These are phyloP conservation scores for Zeugodacus cucurbitae DNA, from an alignment of 1,140 invertebrate genomes.

Conservation along the genomic window DNA sequence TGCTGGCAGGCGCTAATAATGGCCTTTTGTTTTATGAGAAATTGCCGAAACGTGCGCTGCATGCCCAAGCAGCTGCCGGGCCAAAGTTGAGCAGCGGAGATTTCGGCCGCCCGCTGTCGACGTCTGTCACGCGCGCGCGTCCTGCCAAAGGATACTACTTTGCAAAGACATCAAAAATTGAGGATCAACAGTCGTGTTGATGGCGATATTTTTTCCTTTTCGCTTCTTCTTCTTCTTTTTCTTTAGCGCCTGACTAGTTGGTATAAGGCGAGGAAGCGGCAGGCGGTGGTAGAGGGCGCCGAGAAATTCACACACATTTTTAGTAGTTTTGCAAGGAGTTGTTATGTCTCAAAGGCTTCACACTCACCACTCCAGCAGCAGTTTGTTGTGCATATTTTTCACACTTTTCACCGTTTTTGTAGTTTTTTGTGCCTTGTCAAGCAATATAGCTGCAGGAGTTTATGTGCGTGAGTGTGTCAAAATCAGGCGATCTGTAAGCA, in stretches of 20 bases:
- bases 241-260: neutral
- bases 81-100: conserved; percentile 32
- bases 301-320: neutral
- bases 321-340: neutral
- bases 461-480: neutral
- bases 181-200: conserved; percentile 42
- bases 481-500: neutral
- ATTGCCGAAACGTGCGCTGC: conserved; percentile 64
- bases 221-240: too few relatives aligned
- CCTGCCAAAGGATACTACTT: conserved; percentile 34
- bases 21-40: conserved; percentile 67
- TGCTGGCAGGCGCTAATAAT: conserved; percentile 51
- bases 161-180: conserved; percentile 40
- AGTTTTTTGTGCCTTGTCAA: neutral
- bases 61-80: conserved; percentile 49
- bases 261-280: neutral
- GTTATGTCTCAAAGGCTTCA: neutral
- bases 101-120: neutral
- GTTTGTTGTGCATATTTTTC: neutral
- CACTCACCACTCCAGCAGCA: neutral
- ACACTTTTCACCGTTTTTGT: neutral
- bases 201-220: neutral
- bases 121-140: conserved; percentile 16
- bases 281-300: neutral
- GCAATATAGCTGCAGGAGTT: neutral